Conservation (phyloP, 2,797 vertebrate genomes). For the Lithobates sylvaticus region DNA sequence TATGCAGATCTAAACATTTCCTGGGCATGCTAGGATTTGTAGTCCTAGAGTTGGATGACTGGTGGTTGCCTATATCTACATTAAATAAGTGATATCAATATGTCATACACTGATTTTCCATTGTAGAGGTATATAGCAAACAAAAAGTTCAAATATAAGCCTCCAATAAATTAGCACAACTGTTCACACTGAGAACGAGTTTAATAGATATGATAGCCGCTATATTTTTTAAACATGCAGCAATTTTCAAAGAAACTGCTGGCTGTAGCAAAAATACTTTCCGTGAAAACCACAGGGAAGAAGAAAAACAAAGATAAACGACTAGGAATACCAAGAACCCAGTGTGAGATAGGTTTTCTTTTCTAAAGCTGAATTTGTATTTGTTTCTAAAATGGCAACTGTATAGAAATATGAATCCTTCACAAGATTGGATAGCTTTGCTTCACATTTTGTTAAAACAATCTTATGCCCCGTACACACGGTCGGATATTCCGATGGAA, state of each 20-base stretch:
- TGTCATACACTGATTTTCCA: no score
- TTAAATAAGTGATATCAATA: no score
- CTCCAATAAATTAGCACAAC: no score
- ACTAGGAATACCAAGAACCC: background rate
- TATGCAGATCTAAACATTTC: background rate
- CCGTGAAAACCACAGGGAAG: constrained; percentile 7
- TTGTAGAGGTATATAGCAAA: no score
- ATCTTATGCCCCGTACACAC: no score
- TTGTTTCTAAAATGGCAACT: background rate
- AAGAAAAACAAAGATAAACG: background rate
- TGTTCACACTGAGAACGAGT: background rate
- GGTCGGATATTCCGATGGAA: no score
- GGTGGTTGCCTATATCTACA: no score
- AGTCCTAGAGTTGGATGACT: no score
- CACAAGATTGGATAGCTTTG: no score
- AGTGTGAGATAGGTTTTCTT: background rate
- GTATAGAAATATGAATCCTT: background rate
- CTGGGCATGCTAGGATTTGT: background rate
- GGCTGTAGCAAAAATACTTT: constrained; percentile 2
- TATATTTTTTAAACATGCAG: background rate
- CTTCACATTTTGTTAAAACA: no score
- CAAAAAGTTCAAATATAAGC: no score
- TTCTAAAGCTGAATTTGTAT: background rate
- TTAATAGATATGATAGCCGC: background rate
- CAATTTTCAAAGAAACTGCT: constrained; percentile 14